Percentiles rank a stretch among this genome's conserved stretches.
These are phyloP conservation scores for Denticeps clupeoides DNA, from an alignment of 2,797 vertebrate genomes.

Conservation along the genomic window DNA sequence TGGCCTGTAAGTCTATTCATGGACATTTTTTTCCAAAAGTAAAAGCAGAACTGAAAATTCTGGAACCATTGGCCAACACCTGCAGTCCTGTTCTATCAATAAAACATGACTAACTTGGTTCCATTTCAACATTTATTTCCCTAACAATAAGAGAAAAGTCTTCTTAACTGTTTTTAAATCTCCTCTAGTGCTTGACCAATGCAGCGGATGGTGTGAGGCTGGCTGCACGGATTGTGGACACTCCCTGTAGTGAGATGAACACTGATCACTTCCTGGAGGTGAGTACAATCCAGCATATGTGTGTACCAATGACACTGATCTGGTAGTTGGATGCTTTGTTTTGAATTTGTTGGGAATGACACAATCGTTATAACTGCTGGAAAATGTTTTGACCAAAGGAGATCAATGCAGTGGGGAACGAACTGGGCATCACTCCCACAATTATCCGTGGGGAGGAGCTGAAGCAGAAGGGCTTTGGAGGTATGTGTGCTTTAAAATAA, in stretches of 20 bases:
- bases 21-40: no score
- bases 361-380: no score
- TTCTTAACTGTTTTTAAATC: not conserved
- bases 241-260: slow-evolving; percentile 93
- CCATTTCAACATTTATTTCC: no score
- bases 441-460: slow-evolving; percentile 86
- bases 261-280: slow-evolving; percentile 86
- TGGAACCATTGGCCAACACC: no score
- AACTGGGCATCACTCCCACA: slow-evolving; percentile 78
- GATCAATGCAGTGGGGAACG: slow-evolving; percentile 79
- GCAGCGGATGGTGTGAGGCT: slow-evolving; percentile 80
- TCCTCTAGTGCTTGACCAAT: slow-evolving; percentile 72
- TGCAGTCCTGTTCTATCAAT: no score
- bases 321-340: no score
- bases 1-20: no score
- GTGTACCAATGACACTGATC: not conserved
- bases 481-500: slow-evolving; percentile 49
- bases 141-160: no score
- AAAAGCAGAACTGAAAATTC: no score
- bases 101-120: no score
- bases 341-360: no score
- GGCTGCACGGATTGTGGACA: slow-evolving; percentile 93
- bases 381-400: no score
- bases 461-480: slow-evolving; percentile 87
- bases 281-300: slow-evolving; percentile 32